Conservation (phyloP, 2,797 vertebrate genomes). For the Decapterus maruadsi region DNA sequence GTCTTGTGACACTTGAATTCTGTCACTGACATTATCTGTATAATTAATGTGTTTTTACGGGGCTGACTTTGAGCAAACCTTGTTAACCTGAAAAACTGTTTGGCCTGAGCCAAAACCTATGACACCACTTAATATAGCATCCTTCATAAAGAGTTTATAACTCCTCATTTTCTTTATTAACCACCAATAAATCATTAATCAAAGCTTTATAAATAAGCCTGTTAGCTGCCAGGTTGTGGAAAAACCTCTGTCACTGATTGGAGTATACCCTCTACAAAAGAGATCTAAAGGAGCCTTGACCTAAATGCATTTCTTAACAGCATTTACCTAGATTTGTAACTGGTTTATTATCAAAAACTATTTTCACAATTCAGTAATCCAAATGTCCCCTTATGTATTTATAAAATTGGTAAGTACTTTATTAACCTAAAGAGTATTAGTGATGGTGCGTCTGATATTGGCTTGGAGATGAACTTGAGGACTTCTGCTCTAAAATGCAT, state of each 20-base stretch:
- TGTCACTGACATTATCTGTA: not conserved
- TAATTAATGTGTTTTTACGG: conserved; percentile 11
- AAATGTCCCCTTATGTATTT: not conserved
- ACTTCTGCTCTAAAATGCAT: not conserved
- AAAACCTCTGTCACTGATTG: conserved; percentile 2
- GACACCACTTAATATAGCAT: not conserved
- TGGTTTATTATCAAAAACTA: not conserved
- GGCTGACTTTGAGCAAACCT: conserved; percentile 9
- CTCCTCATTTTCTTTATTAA: not conserved
- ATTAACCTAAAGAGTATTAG: not conserved
- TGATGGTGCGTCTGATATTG: not conserved
- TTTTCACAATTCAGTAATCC: not conserved
- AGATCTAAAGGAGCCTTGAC: not conserved
- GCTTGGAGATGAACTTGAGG: not conserved
- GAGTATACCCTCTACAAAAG: not conserved
- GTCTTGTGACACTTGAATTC: conserved; percentile 18
- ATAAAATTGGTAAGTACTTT: not conserved
- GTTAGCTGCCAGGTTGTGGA: conserved; percentile 10
- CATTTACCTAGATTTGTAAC: not conserved
- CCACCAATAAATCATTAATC: not conserved
- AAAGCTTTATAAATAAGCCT: not conserved
- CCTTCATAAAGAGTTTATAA: not conserved
- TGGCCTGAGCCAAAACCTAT: not conserved
- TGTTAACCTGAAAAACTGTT: conserved; percentile 1
- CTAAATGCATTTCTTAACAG: not conserved